Conservation (phyloP, 1,140 invertebrate species). For the Aphis craccivora region DNA sequence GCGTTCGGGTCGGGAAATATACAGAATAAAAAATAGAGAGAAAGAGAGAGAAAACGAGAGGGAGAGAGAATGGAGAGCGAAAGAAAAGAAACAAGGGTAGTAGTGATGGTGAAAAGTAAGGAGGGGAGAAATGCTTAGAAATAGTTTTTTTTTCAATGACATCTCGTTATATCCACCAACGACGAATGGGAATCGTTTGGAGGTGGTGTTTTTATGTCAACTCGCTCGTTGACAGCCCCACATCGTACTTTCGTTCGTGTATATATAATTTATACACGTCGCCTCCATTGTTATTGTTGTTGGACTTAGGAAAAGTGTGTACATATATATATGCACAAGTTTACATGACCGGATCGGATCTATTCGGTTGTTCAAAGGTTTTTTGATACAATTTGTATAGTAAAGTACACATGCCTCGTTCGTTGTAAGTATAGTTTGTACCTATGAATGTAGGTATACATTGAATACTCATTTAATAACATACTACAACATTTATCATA, state of each 20-base stretch:
- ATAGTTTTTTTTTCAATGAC: conserved; percentile 53
- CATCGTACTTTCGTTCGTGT: conserved; percentile 49
- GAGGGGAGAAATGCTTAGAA: conserved; percentile 11
- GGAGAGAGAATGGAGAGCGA: background rate
- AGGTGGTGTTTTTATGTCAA: conserved; percentile 52
- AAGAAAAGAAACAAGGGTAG: background rate
- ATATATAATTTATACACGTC: conserved; percentile 51
- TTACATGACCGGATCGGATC: background rate
- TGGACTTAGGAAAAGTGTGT: background rate
- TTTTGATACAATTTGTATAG: background rate
- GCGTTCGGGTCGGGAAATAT: conserved; percentile 27
- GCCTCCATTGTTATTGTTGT: conserved; percentile 51
- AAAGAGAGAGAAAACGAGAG: background rate
- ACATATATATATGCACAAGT: background rate
- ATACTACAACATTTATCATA: background rate
- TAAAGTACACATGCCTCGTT: background rate
- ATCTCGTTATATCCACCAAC: conserved; percentile 53
- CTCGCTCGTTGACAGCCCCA: conserved; percentile 34
- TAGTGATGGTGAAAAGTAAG: background rate
- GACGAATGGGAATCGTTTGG: conserved; percentile 53
- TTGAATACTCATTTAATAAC: background rate
- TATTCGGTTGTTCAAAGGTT: conserved; percentile 3
- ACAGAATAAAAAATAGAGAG: background rate
- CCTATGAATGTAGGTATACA: background rate
- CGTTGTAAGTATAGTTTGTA: background rate